Percentiles rank a stretch among this genome's conserved stretches.
phyloP scores from a whole-genome alignment of 2,888 invertebrate species.

The Proisotoma minuta region DNA sequence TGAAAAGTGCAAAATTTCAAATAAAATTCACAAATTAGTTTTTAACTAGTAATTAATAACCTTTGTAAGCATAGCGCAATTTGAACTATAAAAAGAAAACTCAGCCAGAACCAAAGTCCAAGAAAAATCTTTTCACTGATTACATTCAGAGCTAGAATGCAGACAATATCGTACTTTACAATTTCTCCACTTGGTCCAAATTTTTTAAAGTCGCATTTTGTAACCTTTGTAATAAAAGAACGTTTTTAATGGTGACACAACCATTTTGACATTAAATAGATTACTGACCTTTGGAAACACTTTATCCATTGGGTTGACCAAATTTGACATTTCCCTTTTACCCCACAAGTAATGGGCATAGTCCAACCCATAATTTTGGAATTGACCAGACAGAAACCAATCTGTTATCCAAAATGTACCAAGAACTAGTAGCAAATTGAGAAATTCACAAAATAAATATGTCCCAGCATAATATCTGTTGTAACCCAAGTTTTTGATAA shows the following conservation, averaged over 20 bases:
- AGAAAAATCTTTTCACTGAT: slow-evolving; percentile 9
- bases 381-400: slow-evolving; percentile 7
- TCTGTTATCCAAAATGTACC: not conserved
- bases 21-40: not conserved
- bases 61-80: not conserved
- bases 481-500: not conserved
- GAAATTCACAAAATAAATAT: slow-evolving; percentile 3
- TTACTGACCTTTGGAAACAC: slow-evolving; percentile 9
- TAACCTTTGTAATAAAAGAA: too few relatives aligned
- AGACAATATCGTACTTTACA: not conserved
- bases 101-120: not conserved
- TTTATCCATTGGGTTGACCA: slow-evolving; percentile 2
- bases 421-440: slow-evolving; percentile 1
- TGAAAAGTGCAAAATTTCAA: not conserved
- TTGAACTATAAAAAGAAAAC: not conserved
- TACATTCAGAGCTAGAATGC: not conserved
- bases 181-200: slow-evolving; percentile 3
- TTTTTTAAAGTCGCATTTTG: slow-evolving; percentile 8
- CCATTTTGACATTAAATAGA: too few relatives aligned
- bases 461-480: not conserved
- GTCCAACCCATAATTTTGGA: slow-evolving; percentile 3
- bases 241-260: too few relatives aligned
- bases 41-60: not conserved
- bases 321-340: not conserved
- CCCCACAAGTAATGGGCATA: not conserved